phyloP scores from a whole-genome alignment of 1,140 invertebrate species.

The Trichonephila clavata region DNA sequence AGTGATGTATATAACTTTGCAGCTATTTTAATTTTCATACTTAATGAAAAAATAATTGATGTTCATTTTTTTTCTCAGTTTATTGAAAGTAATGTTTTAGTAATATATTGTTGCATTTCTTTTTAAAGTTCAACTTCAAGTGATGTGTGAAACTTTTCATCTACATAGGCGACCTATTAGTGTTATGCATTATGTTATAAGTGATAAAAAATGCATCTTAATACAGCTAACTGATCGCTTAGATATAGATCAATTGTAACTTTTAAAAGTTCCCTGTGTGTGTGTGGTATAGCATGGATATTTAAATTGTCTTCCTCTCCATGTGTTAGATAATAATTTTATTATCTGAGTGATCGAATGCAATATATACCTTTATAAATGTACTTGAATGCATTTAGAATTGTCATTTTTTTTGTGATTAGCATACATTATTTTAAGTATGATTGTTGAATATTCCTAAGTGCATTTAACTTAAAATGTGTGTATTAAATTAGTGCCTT shows the following conservation, averaged over 20 bases:
- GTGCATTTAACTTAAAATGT: background rate
- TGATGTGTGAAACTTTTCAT: background rate
- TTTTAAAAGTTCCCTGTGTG: background rate
- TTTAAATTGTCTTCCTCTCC: conserved; percentile 2
- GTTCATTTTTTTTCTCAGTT: background rate
- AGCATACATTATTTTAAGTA: background rate
- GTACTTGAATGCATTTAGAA: conserved; percentile 2
- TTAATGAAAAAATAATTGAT: background rate
- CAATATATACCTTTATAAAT: background rate
- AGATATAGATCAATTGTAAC: background rate
- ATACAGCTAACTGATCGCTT: background rate
- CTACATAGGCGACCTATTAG: background rate
- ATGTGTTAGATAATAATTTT: conserved; percentile 2
- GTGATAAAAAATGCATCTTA: background rate
- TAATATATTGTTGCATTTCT: background rate
- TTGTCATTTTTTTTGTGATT: background rate
- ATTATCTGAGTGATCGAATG: background rate
- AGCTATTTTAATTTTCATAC: background rate
- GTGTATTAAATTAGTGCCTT: background rate
- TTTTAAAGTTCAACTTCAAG: background rate
- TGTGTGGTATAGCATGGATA: background rate
- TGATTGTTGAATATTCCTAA: background rate
- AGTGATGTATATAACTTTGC: background rate
- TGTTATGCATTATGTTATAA: background rate
- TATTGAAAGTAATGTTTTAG: no score